phyloP scores from a whole-genome alignment of 2,888 invertebrate species.

The Vandiemenella viatica region DNA sequence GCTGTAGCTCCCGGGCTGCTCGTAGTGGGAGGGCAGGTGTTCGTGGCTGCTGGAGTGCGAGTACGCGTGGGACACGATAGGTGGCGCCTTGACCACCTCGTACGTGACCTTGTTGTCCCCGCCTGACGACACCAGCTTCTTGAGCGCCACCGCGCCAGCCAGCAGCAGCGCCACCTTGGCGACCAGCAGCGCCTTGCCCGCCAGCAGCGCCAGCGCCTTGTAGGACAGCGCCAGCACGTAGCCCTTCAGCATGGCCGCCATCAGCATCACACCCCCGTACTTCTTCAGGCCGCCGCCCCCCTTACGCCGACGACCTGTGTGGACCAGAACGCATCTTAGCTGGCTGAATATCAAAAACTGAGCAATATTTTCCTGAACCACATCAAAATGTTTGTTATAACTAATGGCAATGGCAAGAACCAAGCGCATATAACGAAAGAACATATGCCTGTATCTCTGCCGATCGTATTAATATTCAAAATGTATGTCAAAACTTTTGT shows the following conservation, averaged over 20 bases:
- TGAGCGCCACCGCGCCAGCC: constrained; percentile 25
- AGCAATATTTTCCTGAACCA: too few relatives aligned
- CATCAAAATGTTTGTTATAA: too few relatives aligned
- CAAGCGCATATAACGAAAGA: too few relatives aligned
- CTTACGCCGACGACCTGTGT: constrained; percentile 9
- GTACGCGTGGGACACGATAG: constrained; percentile 44
- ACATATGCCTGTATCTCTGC: too few relatives aligned
- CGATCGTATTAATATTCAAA: too few relatives aligned
- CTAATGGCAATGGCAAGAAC: too few relatives aligned
- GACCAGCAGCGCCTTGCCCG: constrained; percentile 24
- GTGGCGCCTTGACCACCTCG: constrained; percentile 76
- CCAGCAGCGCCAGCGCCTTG: constrained; percentile 17
- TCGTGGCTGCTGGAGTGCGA: constrained; percentile 49
- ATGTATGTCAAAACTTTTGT: too few relatives aligned
- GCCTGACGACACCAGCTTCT: constrained; percentile 9
- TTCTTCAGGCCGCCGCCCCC: constrained; percentile 4
- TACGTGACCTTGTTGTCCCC: constrained; percentile 51
- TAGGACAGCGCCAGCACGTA: constrained; percentile 10
- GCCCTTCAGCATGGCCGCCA: constrained; percentile 12
- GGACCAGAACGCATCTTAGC: too few relatives aligned
- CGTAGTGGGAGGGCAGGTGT: constrained; percentile 40
- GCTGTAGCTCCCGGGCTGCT: constrained; percentile 30
- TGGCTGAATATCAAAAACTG: too few relatives aligned
- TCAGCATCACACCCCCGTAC: constrained; percentile 9
- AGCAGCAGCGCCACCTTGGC: constrained; percentile 25